Evolutionary conservation across 2,888 invertebrate genomes (phyloP).

Genomic region (Junonia oenone): DNA sequence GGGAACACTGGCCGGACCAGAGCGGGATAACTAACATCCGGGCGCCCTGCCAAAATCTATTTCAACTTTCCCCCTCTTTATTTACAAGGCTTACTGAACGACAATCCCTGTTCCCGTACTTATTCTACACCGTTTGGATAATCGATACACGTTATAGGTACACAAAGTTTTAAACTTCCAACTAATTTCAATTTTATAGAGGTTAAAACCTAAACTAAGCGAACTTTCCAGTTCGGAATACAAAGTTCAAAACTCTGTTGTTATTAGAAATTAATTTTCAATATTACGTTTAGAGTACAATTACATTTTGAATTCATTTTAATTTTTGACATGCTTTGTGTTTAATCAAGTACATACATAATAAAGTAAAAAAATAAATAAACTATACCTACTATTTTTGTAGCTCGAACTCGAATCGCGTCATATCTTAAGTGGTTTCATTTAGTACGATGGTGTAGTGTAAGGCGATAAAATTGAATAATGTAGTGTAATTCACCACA

Average conservation of each 20-base stretch:
- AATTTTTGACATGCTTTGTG: too few species aligned
- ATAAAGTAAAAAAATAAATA: too few species aligned
- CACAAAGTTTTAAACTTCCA: neutral
- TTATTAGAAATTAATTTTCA: neutral
- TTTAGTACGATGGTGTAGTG: slow-evolving; percentile 4
- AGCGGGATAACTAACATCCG: slow-evolving; percentile 40
- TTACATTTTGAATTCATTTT: neutral
- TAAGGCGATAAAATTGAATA: slow-evolving; percentile 54
- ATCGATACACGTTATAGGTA: slow-evolving; percentile 17
- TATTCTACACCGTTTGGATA: slow-evolving; percentile 17
- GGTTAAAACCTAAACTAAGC: neutral
- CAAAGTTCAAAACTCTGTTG: neutral
- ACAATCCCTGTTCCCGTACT: slow-evolving; percentile 41
- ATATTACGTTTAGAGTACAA: neutral
- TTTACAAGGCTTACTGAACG: slow-evolving; percentile 53
- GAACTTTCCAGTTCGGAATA: neutral
- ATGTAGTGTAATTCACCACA: slow-evolving; percentile 70
- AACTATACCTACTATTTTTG: neutral
- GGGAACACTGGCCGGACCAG: slow-evolving; percentile 37
- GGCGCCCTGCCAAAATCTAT: slow-evolving; percentile 60
- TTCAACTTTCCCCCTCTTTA: slow-evolving; percentile 48
- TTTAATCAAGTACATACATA: neutral
- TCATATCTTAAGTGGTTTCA: neutral
- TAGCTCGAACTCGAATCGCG: neutral
- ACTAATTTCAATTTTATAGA: neutral